Base-by-base conservation (phyloP, 2,113 vertebrate species). In the Bungarus multicinctus region DNA sequence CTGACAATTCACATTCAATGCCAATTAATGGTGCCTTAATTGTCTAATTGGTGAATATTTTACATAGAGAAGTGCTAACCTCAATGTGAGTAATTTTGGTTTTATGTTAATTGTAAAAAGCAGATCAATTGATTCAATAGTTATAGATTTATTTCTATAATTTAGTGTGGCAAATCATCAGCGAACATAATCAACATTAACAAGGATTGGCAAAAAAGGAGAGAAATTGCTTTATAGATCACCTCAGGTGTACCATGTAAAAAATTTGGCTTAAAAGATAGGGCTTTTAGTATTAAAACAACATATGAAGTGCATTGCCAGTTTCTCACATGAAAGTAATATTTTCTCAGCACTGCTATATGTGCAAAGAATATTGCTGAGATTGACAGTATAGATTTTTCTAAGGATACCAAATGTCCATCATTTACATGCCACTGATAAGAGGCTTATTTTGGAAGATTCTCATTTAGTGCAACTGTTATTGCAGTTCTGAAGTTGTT, bases 111-210 rank as follows among this genome's bases (percentile, higher is more conserved):
- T 92, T 97, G 95, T 96, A 96, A 95, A 95, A 53, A 55, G 34
- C 86, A 0, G 0, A 95, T 96, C 92, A 90, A 93, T 94, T 96
- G 95, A 93, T 91, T 96, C 94, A 96, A 94, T 95, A 85, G 96
- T 95, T 94, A 92, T 96, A 81, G 95, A 94, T 96, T 97, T 95
- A 94, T 94, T 97, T 96, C 34, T 87, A 1, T 96, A 81, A 93
- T 96, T 96, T 95, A 55, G 90, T 95, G 92, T 93, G 43, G 90
- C 52, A 96, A 97, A 96, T 96, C 85, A 92, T 96, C 95, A 95
- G 58, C 95, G 96, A 95, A 86, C 81, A 90, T 97, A 96, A 96
- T 95, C 64, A 96, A 95, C 96, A 97, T 96, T 95, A 96, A 91
- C 58, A 91, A 57, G n/a, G 85, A 92, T 93, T 96, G n/a, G 39